Evolutionary conservation across 1,140 invertebrate species (phyloP), one percentile per base, ranked within the genome.

Genomic region (Pogonus chalceus): DNA sequence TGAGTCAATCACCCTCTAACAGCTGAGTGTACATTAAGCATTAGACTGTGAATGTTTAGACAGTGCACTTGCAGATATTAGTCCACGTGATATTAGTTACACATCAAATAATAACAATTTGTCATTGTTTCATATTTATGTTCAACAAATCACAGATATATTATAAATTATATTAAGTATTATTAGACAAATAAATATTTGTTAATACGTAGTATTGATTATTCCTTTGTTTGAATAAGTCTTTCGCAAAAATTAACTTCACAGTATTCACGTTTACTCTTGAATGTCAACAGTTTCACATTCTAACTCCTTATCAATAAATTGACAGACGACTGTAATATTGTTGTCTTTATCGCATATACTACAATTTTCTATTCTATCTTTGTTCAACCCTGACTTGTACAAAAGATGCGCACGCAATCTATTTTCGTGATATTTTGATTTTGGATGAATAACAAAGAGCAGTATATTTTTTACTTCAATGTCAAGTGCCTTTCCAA

Each of bases 1-100:
- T 51, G 14, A 31, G 49, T 51, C 49, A 51, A 24, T 51, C 49
- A 51, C 49, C 49, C 47, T 22, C 20, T 24, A 51, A 51, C 49
- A 51, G 49, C 49, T 51, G 49, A 51, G 49, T 43, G 3, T 9
- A 10, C 37, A 4, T 43, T 9, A 10, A 16, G 18, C 37, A 43
- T 43, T 43, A 43, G 37, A 43, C 37, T 43, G 37, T 43, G 37
- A 43, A 9, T n/a, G 18, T 43, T 43, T 4, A 43, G 18, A 31
- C 26, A 31, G 14, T 31, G 26, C 14, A 4, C 18, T 43, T 43
- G 37, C 37, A 43, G 37, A 43, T 18, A n/a, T n/a, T n/a, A n/a
- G n/a, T n/a, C n/a, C n/a, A n/a, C n/a, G n/a, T n/a, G n/a, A n/a
- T n/a, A n/a, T n/a, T n/a, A n/a, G n/a, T n/a, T n/a, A n/a, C n/a